Evolutionary conservation across 2,113 vertebrate genomes (phyloP), one percentile per base, ranked within the genome.

Genomic region (Paratilapia polleni): DNA sequence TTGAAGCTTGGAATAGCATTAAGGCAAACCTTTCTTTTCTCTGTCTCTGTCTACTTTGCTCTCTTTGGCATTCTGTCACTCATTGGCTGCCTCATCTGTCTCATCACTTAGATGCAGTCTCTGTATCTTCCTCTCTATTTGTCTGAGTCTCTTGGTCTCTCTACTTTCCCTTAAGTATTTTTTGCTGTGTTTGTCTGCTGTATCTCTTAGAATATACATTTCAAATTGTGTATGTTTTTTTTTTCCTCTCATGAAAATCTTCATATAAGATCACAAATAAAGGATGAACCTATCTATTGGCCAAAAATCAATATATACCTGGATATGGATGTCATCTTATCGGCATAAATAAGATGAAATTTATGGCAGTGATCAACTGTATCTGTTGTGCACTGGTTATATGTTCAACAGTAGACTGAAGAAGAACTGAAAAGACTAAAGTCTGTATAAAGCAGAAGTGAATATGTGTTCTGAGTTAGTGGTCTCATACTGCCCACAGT

Each of bases 1-100:
- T 92, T 93, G 92, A 91, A 90, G 82, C 85, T 87, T 4, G 31
- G 91, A 87, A 89, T 90, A 89, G 85, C 87, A 92, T 93, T 89
- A 92, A 89, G 77, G 58, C 60, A 52, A 88, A 86, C 73, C 82
- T 87, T 87, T 88, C 77, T 91, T 88, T 89, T 87, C 77, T 81
- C 77, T 47, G 70, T 87, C 82, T 90, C 77, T 54, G 68, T 81
- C 82, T 88, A 56, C 78, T 80, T 86, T 22, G 8, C 61, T 86
- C 56, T 78, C 77, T 61, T 82, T 58, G 75, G 49, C 78, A 41
- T 82, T 87, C 84, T 87, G 88, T 92, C 89, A 93, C 84, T 91
- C 78, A 86, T 36, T 52, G 77, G 54, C 70, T 62, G 80, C 62
- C 82, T 87, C 80, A 68, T 89, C 88, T 80, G 82, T 83, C 87